These are phyloP conservation scores for Tuberolachnus salignus DNA, from an alignment of 2,888 invertebrate genomes.

Conservation along the genomic window DNA sequence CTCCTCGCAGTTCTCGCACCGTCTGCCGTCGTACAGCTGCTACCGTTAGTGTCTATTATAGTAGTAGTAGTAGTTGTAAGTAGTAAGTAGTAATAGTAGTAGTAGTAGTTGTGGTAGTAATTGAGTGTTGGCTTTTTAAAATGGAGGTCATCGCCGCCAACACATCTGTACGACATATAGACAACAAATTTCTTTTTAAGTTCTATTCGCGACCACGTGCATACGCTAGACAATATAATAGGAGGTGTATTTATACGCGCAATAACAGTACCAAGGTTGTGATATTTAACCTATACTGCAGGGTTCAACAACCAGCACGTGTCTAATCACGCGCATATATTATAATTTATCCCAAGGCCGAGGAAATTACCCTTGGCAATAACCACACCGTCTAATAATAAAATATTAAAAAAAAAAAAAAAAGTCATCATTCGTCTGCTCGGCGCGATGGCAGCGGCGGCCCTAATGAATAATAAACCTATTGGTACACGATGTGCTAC, in stretches of 20 bases:
- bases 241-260: background rate
- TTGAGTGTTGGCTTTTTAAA: conserved; percentile 15
- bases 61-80: conserved; percentile 12
- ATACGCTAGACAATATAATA: background rate
- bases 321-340: conserved; percentile 33
- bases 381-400: conserved; percentile 12
- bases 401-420: background rate
- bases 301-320: conserved; percentile 55
- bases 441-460: background rate
- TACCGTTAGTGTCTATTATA: conserved; percentile 35
- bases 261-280: conserved; percentile 48
- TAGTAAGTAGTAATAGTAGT: conserved; percentile 25
- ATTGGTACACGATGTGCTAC: conserved; percentile 17
- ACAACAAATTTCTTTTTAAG: conserved; percentile 50
- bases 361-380: conserved; percentile 43
- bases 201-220: background rate
- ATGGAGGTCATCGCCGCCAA: conserved; percentile 41
- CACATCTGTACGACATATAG: conserved; percentile 28
- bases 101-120: conserved; percentile 11
- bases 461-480: conserved; percentile 31
- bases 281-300: conserved; percentile 15
- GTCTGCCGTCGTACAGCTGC: conserved; percentile 48
- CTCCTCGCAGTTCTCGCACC: conserved; percentile 22
- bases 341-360: conserved; percentile 7
- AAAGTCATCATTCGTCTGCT: background rate